Base-by-base conservation (phyloP, 2,797 vertebrate genomes). In the Sebastes elongatus region DNA sequence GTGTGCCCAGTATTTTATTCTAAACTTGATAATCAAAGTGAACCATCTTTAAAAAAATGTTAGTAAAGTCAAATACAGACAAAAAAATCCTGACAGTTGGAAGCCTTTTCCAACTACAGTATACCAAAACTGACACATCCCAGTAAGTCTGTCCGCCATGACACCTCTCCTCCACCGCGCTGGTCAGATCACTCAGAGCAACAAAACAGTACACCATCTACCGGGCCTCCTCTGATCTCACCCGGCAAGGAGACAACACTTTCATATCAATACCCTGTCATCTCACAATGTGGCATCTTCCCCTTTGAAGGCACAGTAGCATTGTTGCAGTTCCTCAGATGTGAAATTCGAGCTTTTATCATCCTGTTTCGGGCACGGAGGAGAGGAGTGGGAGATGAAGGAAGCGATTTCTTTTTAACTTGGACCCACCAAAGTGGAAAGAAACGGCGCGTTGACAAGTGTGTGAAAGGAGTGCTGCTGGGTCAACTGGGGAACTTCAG, bases 331-430 rank as follows among this genome's bases (percentile, higher is more conserved):
- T 71, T 78, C 84, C 89, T 93, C 90, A 90, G 88, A 92, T 90
- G 90, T 94, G 92, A 94, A 94, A 94, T 87, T 91, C 87, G 13
- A 7, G 86, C 94, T 95, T 95, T 95, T 94, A 96, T 96, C 93
- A 89, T 86, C 84, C 92, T 92, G 89, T 91, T 93, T 93, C 81
- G 84, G 84, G 85, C 80, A 60, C 85, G 85, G 71, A 86, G 82
- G 83, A 90, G 84, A 86, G 61, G 80, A 87, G 88, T 79, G 79
- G 86, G 88, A 91, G 89, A 93, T 92, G 88, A 92, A 92, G 89
- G 86, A 85, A 78, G 84, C n/a, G 14, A 83, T 91, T 92, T 94
- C 90, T 89, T 94, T 94, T 93, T 86, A 92, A 92, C 89, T 92
- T 72, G 74, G 89, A 93, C 90, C 93, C 91, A 94, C 89, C 93